Percentiles rank a stretch among this genome's conserved stretches.
phyloP scores from a whole-genome alignment of 2,888 invertebrate genomes.

The Cetonia aurata region DNA sequence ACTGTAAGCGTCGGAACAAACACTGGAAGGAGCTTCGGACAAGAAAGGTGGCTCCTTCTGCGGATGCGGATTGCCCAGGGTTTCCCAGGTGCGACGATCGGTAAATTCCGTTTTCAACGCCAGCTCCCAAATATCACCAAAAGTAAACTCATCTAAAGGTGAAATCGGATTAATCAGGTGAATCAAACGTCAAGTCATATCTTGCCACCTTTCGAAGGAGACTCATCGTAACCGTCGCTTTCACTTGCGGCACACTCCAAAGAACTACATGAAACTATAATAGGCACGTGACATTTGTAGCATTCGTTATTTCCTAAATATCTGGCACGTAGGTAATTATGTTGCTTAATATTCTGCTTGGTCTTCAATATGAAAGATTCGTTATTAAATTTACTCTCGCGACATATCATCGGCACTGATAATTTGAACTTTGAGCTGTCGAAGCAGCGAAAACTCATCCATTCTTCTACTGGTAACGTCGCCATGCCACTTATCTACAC shows the following conservation, averaged over 20 bases:
- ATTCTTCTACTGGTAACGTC: neutral
- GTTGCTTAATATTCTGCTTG: slow-evolving; percentile 23
- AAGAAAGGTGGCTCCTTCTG: slow-evolving; percentile 63
- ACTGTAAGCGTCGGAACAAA: slow-evolving; percentile 59
- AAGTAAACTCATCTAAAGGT: slow-evolving; percentile 20
- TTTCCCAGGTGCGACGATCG: slow-evolving; percentile 61
- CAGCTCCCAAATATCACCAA: slow-evolving; percentile 59
- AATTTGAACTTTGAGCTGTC: slow-evolving; percentile 37
- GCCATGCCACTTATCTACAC: neutral
- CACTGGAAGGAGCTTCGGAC: slow-evolving; percentile 60
- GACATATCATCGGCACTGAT: slow-evolving; percentile 40
- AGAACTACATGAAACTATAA: slow-evolving; percentile 29
- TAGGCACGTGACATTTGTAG: slow-evolving; percentile 14
- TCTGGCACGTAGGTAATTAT: slow-evolving; percentile 13
- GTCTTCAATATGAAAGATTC: slow-evolving; percentile 42
- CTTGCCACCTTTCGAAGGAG: slow-evolving; percentile 48
- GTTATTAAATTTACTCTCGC: slow-evolving; percentile 40
- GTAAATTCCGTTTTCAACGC: slow-evolving; percentile 55
- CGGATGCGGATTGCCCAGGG: slow-evolving; percentile 59
- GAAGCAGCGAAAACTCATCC: slow-evolving; percentile 33
- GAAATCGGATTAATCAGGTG: neutral
- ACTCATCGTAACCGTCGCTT: slow-evolving; percentile 55
- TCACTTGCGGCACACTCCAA: slow-evolving; percentile 13
- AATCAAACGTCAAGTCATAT: too few relatives aligned
- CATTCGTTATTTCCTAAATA: slow-evolving; percentile 18